Conservation (phyloP, 2,797 vertebrate genomes). For the Morus bassanus region DNA sequence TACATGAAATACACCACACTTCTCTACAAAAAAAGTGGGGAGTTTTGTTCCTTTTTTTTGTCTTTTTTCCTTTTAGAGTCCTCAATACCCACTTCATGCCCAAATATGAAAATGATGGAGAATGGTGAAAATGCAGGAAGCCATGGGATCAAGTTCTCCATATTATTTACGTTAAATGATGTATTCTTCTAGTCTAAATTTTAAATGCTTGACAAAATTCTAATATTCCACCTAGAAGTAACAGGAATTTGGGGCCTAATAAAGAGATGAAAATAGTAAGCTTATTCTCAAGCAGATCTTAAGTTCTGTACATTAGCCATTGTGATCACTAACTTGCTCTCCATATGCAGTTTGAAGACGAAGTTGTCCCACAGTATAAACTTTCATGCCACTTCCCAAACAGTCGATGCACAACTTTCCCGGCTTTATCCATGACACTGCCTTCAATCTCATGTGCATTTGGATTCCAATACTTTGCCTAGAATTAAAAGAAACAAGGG, state of each 20-base stretch:
- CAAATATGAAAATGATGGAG: background rate
- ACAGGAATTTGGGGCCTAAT: background rate
- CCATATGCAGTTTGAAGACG: slow-evolving; percentile 90
- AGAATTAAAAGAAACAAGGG: slow-evolving; percentile 1
- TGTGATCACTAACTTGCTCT: slow-evolving; percentile 85
- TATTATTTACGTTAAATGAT: background rate
- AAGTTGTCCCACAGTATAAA: slow-evolving; percentile 86
- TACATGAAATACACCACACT: background rate
- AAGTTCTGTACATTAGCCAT: background rate
- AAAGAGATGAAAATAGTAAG: background rate
- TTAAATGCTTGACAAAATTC: background rate
- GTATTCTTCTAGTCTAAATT: background rate
- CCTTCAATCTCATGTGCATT: slow-evolving; percentile 93
- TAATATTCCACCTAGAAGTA: background rate
- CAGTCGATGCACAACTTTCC: slow-evolving; percentile 86
- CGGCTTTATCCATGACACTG: slow-evolving; percentile 83
- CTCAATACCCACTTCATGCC: background rate
- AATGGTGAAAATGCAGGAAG: background rate
- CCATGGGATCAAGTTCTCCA: background rate
- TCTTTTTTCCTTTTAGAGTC: background rate
- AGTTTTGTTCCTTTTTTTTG: background rate
- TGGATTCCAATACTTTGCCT: slow-evolving; percentile 98
- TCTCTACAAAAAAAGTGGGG: background rate
- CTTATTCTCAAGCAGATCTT: background rate
- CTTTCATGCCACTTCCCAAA: slow-evolving; percentile 97